Conservation (phyloP, 2,888 invertebrate species). For the Drosophila nr. perissopoda region DNA sequence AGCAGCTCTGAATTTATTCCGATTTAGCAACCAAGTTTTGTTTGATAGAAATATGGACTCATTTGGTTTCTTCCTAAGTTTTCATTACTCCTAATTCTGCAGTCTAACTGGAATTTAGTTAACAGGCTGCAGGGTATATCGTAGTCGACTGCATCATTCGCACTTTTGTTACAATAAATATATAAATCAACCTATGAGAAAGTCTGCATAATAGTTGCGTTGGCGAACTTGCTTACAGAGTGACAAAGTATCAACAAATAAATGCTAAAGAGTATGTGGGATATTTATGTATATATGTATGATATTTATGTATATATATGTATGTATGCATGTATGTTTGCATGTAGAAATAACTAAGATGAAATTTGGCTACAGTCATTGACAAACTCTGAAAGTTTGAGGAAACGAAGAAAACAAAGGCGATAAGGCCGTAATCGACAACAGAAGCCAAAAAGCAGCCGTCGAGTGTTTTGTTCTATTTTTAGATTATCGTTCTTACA, state of each 20-base stretch:
- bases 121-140: not conserved
- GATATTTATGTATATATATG: not conserved
- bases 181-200: too few relatives aligned
- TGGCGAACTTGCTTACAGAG: too few relatives aligned
- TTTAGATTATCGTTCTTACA: not conserved
- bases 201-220: too few relatives aligned
- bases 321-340: not conserved
- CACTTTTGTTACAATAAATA: too few relatives aligned
- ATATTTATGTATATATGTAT: too few relatives aligned
- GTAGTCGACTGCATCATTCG: not conserved
- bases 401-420: not conserved
- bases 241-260: too few relatives aligned
- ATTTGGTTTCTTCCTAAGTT: not conserved
- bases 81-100: not conserved
- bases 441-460: not conserved
- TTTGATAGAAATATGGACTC: not conserved
- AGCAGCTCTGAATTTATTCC: not conserved
- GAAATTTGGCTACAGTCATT: not conserved
- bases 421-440: not conserved
- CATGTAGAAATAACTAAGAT: not conserved
- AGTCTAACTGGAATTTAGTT: not conserved
- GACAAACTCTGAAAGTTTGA: too few relatives aligned
- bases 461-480: not conserved
- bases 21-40: not conserved
- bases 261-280: too few relatives aligned